phyloP scores from a whole-genome alignment of 2,113 vertebrate genomes.

The Bombycilla garrulus region DNA sequence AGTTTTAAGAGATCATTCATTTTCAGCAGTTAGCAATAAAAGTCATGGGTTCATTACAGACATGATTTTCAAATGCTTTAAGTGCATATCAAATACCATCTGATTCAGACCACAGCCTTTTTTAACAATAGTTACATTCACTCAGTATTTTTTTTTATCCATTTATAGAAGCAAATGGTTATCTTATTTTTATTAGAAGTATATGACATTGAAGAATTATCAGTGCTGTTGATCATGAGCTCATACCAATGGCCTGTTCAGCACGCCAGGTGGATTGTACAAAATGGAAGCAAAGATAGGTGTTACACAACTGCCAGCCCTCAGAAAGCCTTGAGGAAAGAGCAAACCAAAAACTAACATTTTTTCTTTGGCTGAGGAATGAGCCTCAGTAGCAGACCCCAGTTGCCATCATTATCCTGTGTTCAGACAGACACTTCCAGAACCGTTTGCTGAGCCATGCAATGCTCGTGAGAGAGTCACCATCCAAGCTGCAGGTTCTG shows the following conservation, averaged over 20 bases:
- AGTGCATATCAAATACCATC: not conserved
- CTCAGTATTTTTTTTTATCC: not conserved
- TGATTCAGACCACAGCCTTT: not conserved
- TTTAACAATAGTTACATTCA: not conserved
- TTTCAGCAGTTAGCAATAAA: not conserved
- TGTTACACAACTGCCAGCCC: not conserved
- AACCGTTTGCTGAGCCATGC: slow-evolving; percentile 9
- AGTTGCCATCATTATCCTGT: slow-evolving; percentile 27
- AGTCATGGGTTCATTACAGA: not conserved
- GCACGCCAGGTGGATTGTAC: not conserved
- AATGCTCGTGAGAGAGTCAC: not conserved
- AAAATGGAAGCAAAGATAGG: not conserved
- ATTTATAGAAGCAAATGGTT: not conserved
- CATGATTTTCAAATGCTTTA: not conserved
- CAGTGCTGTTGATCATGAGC: not conserved
- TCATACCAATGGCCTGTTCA: not conserved
- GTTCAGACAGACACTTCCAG: not conserved
- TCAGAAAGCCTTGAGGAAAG: not conserved
- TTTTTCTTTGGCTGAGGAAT: not conserved
- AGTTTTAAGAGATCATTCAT: not conserved
- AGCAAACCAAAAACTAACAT: fast-evolving
- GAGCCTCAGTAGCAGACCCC: slow-evolving; percentile 26
- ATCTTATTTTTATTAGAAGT: not conserved
- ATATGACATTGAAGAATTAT: not conserved
- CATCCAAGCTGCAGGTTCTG: not conserved